Evolutionary conservation across 2,797 vertebrate species (phyloP).

Genomic region (Chlorospingus flavigularis): DNA sequence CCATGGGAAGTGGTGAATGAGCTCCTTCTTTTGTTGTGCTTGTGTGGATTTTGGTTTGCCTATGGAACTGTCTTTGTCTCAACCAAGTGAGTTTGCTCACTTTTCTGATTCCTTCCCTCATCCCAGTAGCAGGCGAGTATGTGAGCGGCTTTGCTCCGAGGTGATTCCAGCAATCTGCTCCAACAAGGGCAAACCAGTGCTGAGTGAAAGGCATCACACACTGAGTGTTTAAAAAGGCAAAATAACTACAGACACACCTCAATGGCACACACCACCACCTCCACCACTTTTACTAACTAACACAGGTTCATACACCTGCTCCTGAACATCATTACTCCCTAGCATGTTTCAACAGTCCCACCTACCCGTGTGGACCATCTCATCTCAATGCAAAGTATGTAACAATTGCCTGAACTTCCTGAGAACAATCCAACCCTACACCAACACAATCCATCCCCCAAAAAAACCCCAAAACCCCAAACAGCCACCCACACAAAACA

Average conservation of each 20-base stretch:
- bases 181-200: not conserved
- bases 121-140: not conserved
- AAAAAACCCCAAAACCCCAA: too few relatives aligned
- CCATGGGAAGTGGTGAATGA: not conserved
- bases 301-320: not conserved
- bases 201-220: not conserved
- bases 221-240: not conserved
- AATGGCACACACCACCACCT: not conserved
- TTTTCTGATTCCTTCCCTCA: not conserved
- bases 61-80: not conserved
- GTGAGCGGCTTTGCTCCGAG: rapidly evolving
- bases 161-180: not conserved
- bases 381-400: not conserved
- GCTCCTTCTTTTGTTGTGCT: not conserved
- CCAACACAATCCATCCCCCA: rapidly evolving
- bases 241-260: not conserved
- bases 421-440: not conserved
- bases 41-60: not conserved
- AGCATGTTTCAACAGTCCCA: not conserved
- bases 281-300: not conserved
- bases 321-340: not conserved
- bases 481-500: not conserved
- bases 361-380: not conserved
- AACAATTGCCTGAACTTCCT: not conserved
- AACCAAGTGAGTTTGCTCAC: not conserved